Evolutionary conservation across 30 jellyfish, hydroid and myxozoan species (phyloP), one percentile per base, ranked within the genome.

Genomic region (Pelagia noctiluca): DNA sequence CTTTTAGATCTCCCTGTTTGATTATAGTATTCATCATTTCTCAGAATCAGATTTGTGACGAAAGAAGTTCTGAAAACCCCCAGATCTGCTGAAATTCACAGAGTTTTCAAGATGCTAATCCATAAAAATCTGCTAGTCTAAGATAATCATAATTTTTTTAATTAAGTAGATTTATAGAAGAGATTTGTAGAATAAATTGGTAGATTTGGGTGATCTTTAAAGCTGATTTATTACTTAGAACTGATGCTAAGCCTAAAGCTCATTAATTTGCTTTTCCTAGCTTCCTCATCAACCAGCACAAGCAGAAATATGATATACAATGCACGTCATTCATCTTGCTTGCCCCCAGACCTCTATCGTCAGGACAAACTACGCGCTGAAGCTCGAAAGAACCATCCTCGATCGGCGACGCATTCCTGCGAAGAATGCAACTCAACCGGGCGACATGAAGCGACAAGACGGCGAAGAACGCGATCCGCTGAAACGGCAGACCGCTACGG

Each of bases 401-500:
- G 71, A 0, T 68, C 85, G 35, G 85, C 85, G 31, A 23, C 79
- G 0, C 23, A 36, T 23, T 57, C 18, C 2, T 82, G 86, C 72
- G 85, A 69, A 8, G 86, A 69, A 35, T 67, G 80, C 71, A 82
- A 79, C 66, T 82, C 92, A 3, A 73, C 30, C 25, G 86, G 54
- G 33, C 33, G 86, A 2, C 49, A 33, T 50, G 53, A 80, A 36
- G 32, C 25, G 1, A 42, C 33, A 1, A 70, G 63, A 29, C 33
- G 80, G 52, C 73, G 92, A 73, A 68, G 96, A 23, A 38, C 88
- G 23, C 60, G 63, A 63, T 80, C 92, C 0, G 92, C 92, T 25
- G 96, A 88, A 21, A 85, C 49, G 0, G 96, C 78, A 12, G 62
- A 71, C 21, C 64, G 96, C 37, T 88, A 78, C 63, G 96, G 92